These are phyloP conservation scores for Craniophora ligustri DNA, from an alignment of 2,888 invertebrate species.

Conservation along the genomic window DNA sequence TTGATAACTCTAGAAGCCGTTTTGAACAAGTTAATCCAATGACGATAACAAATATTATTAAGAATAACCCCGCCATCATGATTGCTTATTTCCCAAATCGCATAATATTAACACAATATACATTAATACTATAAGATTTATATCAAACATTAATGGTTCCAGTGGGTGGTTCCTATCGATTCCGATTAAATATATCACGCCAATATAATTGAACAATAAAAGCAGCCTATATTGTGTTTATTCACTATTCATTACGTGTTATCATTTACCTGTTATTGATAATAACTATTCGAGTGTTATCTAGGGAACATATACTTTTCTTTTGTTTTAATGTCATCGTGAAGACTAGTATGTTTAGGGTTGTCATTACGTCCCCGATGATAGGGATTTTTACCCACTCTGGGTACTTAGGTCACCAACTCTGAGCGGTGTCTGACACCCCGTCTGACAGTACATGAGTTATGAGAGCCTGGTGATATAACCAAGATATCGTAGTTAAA, in stretches of 20 bases:
- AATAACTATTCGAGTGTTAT: conserved; percentile 16
- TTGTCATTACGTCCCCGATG: too few species aligned
- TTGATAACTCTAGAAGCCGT: too few species aligned
- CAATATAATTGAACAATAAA: conserved; percentile 40
- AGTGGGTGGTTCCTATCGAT: conserved; percentile 30
- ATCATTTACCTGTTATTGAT: conserved; percentile 27
- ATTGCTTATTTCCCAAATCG: conserved; percentile 1
- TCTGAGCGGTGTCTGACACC: too few species aligned
- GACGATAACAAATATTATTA: neutral
- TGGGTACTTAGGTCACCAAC: too few species aligned
- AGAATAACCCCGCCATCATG: neutral
- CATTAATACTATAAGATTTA: conserved; percentile 35
- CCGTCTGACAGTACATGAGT: too few species aligned
- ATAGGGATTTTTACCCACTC: too few species aligned
- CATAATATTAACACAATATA: conserved; percentile 26
- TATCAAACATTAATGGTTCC: conserved; percentile 33
- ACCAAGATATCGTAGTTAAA: too few species aligned
- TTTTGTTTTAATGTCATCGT: too few species aligned
- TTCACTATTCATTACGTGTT: conserved; percentile 35
- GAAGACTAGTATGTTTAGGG: too few species aligned
- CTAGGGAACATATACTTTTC: neutral
- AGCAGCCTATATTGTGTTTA: conserved; percentile 31
- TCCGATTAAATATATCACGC: conserved; percentile 40
- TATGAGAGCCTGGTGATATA: too few species aligned
- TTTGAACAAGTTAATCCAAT: too few species aligned